Evolutionary conservation across 1,140 invertebrate genomes (phyloP).

Genomic region (Hesperophylax magnus): DNA sequence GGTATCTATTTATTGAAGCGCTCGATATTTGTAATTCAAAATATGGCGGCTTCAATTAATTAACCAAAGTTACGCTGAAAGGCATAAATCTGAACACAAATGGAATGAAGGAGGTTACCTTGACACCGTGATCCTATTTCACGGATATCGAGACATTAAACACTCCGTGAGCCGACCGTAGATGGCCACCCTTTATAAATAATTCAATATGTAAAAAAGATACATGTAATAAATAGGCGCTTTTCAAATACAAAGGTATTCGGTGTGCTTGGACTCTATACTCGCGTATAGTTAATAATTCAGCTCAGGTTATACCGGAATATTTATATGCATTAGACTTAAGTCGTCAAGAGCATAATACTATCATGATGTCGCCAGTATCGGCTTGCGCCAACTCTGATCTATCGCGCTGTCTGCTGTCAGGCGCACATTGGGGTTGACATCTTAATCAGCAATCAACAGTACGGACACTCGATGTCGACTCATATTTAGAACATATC

Average conservation of each 20-base stretch:
- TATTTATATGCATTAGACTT: too few relatives aligned
- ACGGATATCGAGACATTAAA: slow-evolving; percentile 7
- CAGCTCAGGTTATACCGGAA: too few relatives aligned
- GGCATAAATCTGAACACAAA: slow-evolving; percentile 33
- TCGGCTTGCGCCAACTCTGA: slow-evolving; percentile 1
- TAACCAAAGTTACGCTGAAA: slow-evolving; percentile 13
- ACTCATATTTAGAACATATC: neutral
- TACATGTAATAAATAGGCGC: slow-evolving; percentile 17
- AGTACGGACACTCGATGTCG: neutral
- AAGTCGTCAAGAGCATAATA: neutral
- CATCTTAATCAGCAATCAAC: slow-evolving; percentile 28
- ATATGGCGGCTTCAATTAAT: slow-evolving; percentile 24
- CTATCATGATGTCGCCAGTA: neutral
- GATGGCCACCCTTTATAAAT: slow-evolving; percentile 33
- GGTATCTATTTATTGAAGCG: neutral
- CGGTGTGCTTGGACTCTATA: neutral
- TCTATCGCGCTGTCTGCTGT: slow-evolving; percentile 4
- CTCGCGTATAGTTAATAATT: too few relatives aligned
- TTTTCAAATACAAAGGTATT: slow-evolving; percentile 24
- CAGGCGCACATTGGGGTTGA: slow-evolving; percentile 24
- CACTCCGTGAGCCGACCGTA: slow-evolving; percentile 4
- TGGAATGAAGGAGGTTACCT: slow-evolving; percentile 30
- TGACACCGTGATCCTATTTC: slow-evolving; percentile 37
- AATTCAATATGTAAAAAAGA: slow-evolving; percentile 29
- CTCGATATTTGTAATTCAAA: slow-evolving; percentile 39